Evolutionary conservation across 2,888 invertebrate genomes (phyloP), one percentile per base, ranked within the genome.

Genomic region (Scaptomyza caliginosa): DNA sequence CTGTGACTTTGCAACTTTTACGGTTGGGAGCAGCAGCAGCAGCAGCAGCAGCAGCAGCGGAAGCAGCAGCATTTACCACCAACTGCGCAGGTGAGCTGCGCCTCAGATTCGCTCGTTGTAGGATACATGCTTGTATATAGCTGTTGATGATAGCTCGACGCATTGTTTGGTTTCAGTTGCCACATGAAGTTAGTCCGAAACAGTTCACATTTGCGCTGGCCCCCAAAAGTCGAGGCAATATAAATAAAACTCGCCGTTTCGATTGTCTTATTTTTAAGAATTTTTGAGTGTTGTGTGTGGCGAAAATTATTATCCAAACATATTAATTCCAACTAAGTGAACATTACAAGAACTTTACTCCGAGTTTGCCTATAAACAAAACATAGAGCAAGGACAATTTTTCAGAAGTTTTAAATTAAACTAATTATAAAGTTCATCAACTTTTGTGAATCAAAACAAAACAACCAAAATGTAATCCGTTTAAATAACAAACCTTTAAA

Each of bases 61-160:
- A n/a, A 52, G 63, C 68, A 49, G 43, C 66, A 23, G 34, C 66
- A 57, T 75, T 86, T 83, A 80, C 90, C 90, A 78, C 90, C 89
- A 88, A 77, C 80, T 77, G 89, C 73, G 86, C 80, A 80, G 86
- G 78, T 87, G 85, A 86, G 63, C 63, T 65, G 42, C 38, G 56
- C 48, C 65, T 57, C 57, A 57, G 19, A 11, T 23, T 39, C 11
- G 28, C 11, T 42, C 49, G 26, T 34, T 11, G 1, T 28, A n/a
- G n/a, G n/a, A 16, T 8, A 32, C 8, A 42, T 19, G 10, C 28
- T 10, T n/a, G 19, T 28, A 23, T 46, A 16, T 36, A 51, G 46
- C 46, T 58, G 26, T 0, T 59, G 46, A 46, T 58, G 45, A 28
- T 36, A 21, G 19, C 42, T 36, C 28, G 42, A n/a, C 23, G 46